Conservation (phyloP, 1,140 invertebrate genomes). For the Lerema accius region DNA sequence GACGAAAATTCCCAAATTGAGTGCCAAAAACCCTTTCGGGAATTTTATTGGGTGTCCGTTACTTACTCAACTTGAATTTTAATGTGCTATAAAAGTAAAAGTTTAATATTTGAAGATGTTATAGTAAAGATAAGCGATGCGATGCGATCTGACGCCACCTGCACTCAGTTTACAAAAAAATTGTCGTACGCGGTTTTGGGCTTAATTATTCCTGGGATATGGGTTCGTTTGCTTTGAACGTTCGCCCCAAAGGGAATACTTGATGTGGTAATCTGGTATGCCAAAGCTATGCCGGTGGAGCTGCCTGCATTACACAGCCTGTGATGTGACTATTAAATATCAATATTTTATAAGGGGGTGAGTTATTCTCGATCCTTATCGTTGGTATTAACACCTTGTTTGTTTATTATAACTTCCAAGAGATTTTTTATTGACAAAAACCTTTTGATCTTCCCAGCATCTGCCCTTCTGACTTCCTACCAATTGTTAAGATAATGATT, state of each 20-base stretch:
- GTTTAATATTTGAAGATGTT: conserved; percentile 76
- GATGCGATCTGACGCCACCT: conserved; percentile 67
- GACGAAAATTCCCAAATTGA: conserved; percentile 13
- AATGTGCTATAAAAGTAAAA: conserved; percentile 76
- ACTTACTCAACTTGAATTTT: conserved; percentile 68
- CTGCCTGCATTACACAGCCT: conserved; percentile 74
- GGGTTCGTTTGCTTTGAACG: conserved; percentile 35
- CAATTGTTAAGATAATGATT: conserved; percentile 63
- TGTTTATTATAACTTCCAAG: conserved; percentile 59
- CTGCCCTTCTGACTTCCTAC: conserved; percentile 52
- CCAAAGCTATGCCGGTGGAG: conserved; percentile 62
- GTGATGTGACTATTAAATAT: conserved; percentile 75
- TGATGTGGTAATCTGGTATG: conserved; percentile 78
- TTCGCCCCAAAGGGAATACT: conserved; percentile 62
- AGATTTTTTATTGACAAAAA: conserved; percentile 59
- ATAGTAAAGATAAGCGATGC: conserved; percentile 74
- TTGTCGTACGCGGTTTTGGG: conserved; percentile 15
- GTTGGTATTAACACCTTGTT: conserved; percentile 75
- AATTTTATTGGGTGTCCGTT: conserved; percentile 57
- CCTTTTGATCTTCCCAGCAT: conserved; percentile 57
- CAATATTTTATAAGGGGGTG: conserved; percentile 77
- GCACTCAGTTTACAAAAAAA: conserved; percentile 56
- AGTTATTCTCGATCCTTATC: conserved; percentile 69
- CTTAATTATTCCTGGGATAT: conserved; percentile 26
- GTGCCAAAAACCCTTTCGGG: conserved; percentile 35